Conservation (phyloP, 2,797 vertebrate species). For the Melopsittacus undulatus region DNA sequence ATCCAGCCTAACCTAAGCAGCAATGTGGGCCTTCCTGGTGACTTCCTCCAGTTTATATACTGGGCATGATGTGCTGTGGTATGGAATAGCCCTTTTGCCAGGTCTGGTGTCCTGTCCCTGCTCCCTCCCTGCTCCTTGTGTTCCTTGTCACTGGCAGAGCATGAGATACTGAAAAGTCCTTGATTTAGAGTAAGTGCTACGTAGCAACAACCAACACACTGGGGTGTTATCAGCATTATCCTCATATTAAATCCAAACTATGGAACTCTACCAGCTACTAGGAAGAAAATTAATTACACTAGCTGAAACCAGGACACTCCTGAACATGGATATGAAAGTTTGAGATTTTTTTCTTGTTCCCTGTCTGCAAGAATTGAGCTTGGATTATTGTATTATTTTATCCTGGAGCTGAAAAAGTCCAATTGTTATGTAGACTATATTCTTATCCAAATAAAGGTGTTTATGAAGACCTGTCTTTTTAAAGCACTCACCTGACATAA, state of each 20-base stretch:
- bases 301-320: background rate
- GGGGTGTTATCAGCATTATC: background rate
- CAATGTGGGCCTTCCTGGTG: background rate
- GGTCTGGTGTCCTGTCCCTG: background rate
- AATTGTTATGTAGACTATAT: background rate
- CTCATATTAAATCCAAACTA: background rate
- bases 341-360: background rate
- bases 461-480: background rate
- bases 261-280: background rate
- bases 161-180: background rate
- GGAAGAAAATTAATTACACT: background rate
- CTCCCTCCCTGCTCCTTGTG: background rate
- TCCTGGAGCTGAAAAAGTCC: background rate
- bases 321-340: background rate
- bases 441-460: background rate
- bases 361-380: background rate
- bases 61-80: background rate
- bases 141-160: background rate
- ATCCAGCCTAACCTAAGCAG: background rate
- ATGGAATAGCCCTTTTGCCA: background rate
- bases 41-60: background rate
- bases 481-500: background rate
- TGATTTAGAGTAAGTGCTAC: background rate
- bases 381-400: background rate
- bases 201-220: background rate